A percentile compares a stretch with the other conserved stretches of the same genome.
phyloP scores from a whole-genome alignment of 2,797 vertebrate genomes.

The Chiloscyllium punctatum region DNA sequence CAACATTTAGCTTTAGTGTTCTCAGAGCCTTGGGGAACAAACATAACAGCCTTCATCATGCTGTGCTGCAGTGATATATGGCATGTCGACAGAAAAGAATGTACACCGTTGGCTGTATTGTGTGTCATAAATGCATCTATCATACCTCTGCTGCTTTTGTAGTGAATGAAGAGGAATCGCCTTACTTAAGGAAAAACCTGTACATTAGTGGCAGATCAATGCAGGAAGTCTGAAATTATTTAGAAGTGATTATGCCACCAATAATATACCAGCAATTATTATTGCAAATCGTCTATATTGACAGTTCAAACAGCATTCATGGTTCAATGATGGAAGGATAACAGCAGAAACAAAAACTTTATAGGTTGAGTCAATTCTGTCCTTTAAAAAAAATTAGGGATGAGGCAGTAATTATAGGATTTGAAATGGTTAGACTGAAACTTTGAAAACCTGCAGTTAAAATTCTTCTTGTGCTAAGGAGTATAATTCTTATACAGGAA shows the following conservation, averaged over 20 bases:
- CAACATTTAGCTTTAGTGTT: background rate
- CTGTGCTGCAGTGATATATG: constrained; percentile 7
- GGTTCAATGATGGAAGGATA: background rate
- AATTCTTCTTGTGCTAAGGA: background rate
- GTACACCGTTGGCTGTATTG: constrained; percentile 12
- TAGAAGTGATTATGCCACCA: background rate
- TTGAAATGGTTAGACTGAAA: background rate
- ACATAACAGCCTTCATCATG: background rate
- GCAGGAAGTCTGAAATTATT: constrained; percentile 9
- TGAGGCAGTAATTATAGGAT: background rate
- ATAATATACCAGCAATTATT: background rate
- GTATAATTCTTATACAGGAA: background rate
- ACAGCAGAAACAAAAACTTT: background rate
- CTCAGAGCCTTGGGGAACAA: constrained; percentile 11
- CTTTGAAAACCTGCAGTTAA: constrained; percentile 2
- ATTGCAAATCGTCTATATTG: background rate
- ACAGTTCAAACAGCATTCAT: background rate
- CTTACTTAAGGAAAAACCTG: background rate
- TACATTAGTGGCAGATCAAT: background rate
- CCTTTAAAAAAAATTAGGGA: background rate
- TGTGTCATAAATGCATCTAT: background rate
- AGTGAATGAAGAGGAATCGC: background rate
- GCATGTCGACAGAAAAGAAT: background rate
- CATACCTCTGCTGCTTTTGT: background rate
- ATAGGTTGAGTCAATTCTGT: background rate